Percentiles rank a stretch among this genome's conserved stretches.
These are phyloP conservation scores for Trachelus stipa DNA, from an alignment of 2,888 invertebrate genomes.

Conservation along the genomic window DNA sequence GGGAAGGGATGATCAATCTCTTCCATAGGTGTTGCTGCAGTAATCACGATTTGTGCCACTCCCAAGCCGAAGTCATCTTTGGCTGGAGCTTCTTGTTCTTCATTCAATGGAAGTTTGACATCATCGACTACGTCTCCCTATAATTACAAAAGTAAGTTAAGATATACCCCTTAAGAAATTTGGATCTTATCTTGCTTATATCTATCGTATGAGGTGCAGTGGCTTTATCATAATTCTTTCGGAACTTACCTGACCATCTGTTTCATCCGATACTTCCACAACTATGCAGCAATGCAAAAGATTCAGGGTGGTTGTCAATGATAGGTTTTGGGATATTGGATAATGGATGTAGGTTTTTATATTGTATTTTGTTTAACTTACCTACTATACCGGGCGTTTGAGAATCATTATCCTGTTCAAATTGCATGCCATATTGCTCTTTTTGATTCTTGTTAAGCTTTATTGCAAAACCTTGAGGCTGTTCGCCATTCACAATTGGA, in stretches of 20 bases:
- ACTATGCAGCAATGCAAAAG: conserved; percentile 34
- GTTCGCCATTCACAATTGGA: conserved; percentile 47
- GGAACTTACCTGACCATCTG: conserved; percentile 52
- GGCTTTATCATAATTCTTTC: neutral
- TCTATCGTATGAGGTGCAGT: neutral
- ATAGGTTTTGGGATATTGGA: neutral
- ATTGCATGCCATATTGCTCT: conserved; percentile 81
- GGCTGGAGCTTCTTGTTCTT: conserved; percentile 27
- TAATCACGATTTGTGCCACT: conserved; percentile 91
- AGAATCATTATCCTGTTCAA: conserved; percentile 62
- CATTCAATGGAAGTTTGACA: conserved; percentile 30
- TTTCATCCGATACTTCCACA: conserved; percentile 60
- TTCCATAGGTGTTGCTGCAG: conserved; percentile 95
- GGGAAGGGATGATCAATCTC: conserved; percentile 86
- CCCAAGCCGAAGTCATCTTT: conserved; percentile 77
- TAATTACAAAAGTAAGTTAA: neutral
- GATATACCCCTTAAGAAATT: neutral
- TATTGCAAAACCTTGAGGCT: conserved; percentile 74
- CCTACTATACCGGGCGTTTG: conserved; percentile 60
- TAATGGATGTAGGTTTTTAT: neutral
- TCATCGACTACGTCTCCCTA: conserved; percentile 29
- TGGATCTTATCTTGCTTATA: neutral
- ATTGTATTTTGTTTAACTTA: conserved; percentile 27
- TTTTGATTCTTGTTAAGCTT: conserved; percentile 79
- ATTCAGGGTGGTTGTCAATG: neutral